A percentile compares a stretch with the other conserved stretches of the same genome.
Evolutionary conservation across 1,140 invertebrate species (phyloP).

Genomic region (Nephotettix cincticeps): DNA sequence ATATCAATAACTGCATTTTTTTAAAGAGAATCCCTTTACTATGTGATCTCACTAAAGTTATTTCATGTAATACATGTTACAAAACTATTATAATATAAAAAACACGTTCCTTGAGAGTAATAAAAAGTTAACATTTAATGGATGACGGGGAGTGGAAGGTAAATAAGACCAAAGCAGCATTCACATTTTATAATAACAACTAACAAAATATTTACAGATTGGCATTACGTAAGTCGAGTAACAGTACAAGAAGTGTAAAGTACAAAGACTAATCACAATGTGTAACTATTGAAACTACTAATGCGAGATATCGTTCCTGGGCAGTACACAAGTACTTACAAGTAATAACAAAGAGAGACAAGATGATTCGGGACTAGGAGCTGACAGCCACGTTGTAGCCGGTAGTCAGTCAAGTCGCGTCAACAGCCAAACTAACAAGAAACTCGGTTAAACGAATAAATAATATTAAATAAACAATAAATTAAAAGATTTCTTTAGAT

Average conservation of each 20-base stretch:
- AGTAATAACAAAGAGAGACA: no score
- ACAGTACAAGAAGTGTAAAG: not conserved
- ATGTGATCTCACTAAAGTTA: no score
- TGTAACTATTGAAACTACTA: slow-evolving; percentile 13
- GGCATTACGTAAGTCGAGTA: not conserved
- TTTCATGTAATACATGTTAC: no score
- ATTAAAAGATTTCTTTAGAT: slow-evolving; percentile 3
- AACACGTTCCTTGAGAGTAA: no score
- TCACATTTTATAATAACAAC: slow-evolving; percentile 23
- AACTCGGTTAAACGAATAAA: slow-evolving; percentile 5
- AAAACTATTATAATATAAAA: no score
- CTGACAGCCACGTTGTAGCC: not conserved
- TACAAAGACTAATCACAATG: slow-evolving; percentile 16
- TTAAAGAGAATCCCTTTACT: no score
- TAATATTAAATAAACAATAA: slow-evolving; percentile 18
- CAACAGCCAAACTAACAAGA: slow-evolving; percentile 9
- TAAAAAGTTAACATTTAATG: no score
- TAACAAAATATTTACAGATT: slow-evolving; percentile 15
- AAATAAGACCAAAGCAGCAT: slow-evolving; percentile 3
- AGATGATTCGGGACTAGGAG: no score
- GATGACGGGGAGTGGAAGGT: not conserved
- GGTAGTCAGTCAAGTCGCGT: not conserved
- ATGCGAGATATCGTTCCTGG: slow-evolving; percentile 19
- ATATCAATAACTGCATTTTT: no score
- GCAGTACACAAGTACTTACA: no score